A percentile compares a stretch with the other conserved stretches of the same genome.
Evolutionary conservation across 2,888 invertebrate species (phyloP).

Genomic region (Zygothrica quintamaculata): DNA sequence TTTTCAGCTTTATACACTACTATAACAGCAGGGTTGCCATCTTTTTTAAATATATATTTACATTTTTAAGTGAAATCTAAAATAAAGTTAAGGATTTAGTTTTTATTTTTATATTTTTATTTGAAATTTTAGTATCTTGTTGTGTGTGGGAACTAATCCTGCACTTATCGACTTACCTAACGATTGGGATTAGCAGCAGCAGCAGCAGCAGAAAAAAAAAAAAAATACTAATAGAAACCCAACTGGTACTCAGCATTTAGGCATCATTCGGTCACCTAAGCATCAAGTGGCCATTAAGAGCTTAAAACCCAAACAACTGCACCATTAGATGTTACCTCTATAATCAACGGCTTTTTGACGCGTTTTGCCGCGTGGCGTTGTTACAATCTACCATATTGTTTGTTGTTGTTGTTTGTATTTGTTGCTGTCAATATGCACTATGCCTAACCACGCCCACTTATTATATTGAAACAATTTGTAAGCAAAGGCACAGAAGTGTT

Average conservation of each 20-base stretch:
- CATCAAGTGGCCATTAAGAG: slow-evolving; percentile 76
- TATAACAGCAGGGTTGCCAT: no score
- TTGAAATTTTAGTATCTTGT: not conserved
- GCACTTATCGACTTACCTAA: slow-evolving; percentile 13
- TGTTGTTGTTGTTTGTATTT: slow-evolving; percentile 41
- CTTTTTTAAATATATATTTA: no score
- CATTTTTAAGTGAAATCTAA: no score
- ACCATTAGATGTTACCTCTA: slow-evolving; percentile 56
- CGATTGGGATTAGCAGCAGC: not conserved
- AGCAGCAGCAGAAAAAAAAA: not conserved
- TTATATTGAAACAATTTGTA: slow-evolving; percentile 69
- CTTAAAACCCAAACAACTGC: slow-evolving; percentile 66
- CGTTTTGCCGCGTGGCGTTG: slow-evolving; percentile 57
- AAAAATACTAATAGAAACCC: no score
- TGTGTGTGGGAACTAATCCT: slow-evolving; percentile 28
- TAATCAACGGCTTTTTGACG: slow-evolving; percentile 80
- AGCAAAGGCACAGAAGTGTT: slow-evolving; percentile 20
- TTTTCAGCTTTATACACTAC: no score
- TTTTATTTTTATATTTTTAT: no score
- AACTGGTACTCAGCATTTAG: slow-evolving; percentile 8
- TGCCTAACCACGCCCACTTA: slow-evolving; percentile 67
- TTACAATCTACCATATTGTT: slow-evolving; percentile 22
- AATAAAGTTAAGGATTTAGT: no score
- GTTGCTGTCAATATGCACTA: slow-evolving; percentile 42
- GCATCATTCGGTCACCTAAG: slow-evolving; percentile 31